Base-by-base conservation (phyloP, 2,113 vertebrate genomes). In the Cygnus buccinator region DNA sequence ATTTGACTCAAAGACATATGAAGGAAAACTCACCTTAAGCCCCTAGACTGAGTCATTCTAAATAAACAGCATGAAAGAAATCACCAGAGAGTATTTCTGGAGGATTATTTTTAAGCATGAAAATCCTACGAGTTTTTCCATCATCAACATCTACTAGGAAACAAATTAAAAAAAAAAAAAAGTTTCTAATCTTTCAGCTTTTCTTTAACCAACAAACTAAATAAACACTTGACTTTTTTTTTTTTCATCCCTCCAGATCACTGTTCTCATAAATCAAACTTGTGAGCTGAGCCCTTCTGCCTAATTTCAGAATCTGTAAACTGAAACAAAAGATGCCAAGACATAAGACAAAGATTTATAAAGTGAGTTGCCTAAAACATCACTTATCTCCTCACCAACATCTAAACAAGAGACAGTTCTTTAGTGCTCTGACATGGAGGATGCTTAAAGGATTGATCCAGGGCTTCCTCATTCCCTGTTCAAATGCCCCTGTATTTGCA, bases 1-100 rank as follows among this genome's bases (percentile, higher is more conserved):
- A 65, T 72, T 72, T 37, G 18, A 46, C 43, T 61, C 44, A 41
- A 90, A 92, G 55, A 17, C 9, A 3, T 9, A 26, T 1, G 72
- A 87, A 86, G 33, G 61, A 61, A 94, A 73, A n/a, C 13, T 93
- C 83, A 92, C 66, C 58, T 75, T 84, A 91, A 94, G 55, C 9
- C 57, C 37, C 54, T 13, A 73, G 58, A 54, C 33, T 54, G 71
- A 94, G 44, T 68, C 39, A 75, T 28, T 92, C 33, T 25, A 72
- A 87, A 33, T 62, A 50, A 50, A 25, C 48, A 82, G 26, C 0
- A 0, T 65, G 81, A 93, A 95, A 89, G 35, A 93, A 89, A 79
- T 37, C 81, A 81, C 70, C 75, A 86, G 17, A 54, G 75, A 33
- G 59, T 92, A 48, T 68, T 87, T 59, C 50, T 84, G 15, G 16